Conservation (phyloP, 2,888 invertebrate species). For the Archips crataeganus region DNA sequence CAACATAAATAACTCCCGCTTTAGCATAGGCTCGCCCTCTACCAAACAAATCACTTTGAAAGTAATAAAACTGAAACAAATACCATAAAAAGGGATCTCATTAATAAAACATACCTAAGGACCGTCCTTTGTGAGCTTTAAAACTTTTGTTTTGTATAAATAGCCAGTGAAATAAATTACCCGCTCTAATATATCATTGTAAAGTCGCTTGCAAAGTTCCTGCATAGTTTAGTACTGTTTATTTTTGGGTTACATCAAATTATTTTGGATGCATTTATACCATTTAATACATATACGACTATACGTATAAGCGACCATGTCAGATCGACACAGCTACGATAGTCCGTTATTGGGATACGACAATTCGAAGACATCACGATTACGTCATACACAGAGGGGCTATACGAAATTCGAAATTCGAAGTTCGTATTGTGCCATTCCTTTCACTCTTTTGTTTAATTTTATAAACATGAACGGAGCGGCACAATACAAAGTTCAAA, state of each 20-base stretch:
- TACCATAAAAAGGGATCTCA: constrained; percentile 42
- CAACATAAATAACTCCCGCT: not conserved
- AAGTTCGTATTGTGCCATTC: too few relatives aligned
- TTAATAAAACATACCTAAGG: constrained; percentile 42
- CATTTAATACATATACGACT: too few relatives aligned
- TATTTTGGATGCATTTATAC: not conserved
- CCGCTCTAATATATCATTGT: constrained; percentile 39
- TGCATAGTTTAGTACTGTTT: constrained; percentile 9
- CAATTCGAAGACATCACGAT: too few relatives aligned
- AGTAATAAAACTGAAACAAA: constrained; percentile 42
- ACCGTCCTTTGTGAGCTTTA: constrained; percentile 35
- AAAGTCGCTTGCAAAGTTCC: constrained; percentile 28
- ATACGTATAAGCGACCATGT: too few relatives aligned
- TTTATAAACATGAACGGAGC: too few relatives aligned
- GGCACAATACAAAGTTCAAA: too few relatives aligned
- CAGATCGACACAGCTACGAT: too few relatives aligned
- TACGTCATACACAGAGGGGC: too few relatives aligned
- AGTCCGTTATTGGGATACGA: too few relatives aligned
- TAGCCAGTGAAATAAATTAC: constrained; percentile 36
- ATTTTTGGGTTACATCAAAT: constrained; percentile 6
- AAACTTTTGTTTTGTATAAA: constrained; percentile 39
- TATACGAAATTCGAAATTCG: too few relatives aligned
- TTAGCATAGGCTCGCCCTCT: not conserved
- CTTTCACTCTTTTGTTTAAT: too few relatives aligned
- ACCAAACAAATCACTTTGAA: constrained; percentile 36